These are phyloP conservation scores for Emydocephalus ijimae DNA, from an alignment of 2,113 vertebrate species.

Conservation along the genomic window DNA sequence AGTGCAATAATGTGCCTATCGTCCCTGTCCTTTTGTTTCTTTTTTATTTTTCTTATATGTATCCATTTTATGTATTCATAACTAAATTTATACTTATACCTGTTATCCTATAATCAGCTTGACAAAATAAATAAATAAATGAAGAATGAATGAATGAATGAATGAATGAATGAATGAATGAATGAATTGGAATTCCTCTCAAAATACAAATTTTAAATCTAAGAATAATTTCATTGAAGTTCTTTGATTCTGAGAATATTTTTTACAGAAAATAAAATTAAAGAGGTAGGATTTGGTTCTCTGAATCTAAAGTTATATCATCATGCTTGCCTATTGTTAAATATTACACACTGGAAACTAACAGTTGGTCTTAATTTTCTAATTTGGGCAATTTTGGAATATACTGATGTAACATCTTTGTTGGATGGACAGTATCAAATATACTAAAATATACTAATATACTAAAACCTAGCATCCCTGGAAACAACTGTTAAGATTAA, in stretches of 20 bases:
- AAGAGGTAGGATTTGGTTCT: not conserved
- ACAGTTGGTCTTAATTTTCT: not conserved
- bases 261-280: not conserved
- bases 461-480: not conserved
- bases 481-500: not conserved
- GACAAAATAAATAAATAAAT: too few species aligned
- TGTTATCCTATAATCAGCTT: too few species aligned
- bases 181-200: not conserved
- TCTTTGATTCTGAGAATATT: not conserved
- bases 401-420: not conserved
- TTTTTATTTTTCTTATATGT: too few species aligned
- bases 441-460: not conserved
- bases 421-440: not conserved
- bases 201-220: not conserved
- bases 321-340: not conserved
- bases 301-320: not conserved
- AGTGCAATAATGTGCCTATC: too few species aligned
- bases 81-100: too few species aligned
- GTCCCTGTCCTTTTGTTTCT: too few species aligned
- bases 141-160: too few species aligned
- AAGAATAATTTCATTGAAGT: not conserved
- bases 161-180: not conserved
- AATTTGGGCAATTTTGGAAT: not conserved
- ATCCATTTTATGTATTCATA: too few species aligned
- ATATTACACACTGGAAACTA: not conserved